Percentiles rank a stretch among this genome's conserved stretches.
Conservation (phyloP, 2,888 invertebrate species). For the Eupithecia abbreviata region DNA sequence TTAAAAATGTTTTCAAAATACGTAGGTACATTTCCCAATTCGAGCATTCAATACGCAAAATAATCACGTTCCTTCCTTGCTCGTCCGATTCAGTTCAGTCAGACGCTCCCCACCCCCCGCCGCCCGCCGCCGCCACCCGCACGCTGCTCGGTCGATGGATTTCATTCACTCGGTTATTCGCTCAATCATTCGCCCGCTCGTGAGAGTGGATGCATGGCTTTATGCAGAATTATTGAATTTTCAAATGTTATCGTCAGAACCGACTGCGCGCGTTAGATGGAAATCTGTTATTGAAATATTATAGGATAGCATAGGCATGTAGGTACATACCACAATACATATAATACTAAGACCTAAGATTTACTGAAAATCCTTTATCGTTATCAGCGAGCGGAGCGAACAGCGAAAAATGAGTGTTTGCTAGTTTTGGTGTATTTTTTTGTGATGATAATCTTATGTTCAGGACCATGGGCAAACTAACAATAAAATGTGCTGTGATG, state of each 20-base stretch:
- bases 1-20: constrained; percentile 57
- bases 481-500: no score
- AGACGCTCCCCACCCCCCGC: constrained; percentile 39
- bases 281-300: neutral
- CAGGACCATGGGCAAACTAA: no score
- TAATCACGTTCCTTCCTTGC: constrained; percentile 60
- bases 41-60: constrained; percentile 62
- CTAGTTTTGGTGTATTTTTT: no score
- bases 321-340: no score
- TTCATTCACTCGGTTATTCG: constrained; percentile 70
- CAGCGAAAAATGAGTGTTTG: no score
- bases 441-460: no score
- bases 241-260: constrained; percentile 57
- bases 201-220: constrained; percentile 68
- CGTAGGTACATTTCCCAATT: constrained; percentile 55
- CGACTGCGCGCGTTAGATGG: constrained; percentile 34
- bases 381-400: neutral
- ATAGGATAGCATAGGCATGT: neutral
- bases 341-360: no score
- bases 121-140: constrained; percentile 52
- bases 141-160: constrained; percentile 48
- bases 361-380: no score
- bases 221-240: constrained; percentile 76
- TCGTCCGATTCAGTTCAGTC: constrained; percentile 50
- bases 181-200: constrained; percentile 43